Evolutionary conservation across 2,113 vertebrate species (phyloP).

Genomic region (Geococcyx californianus): DNA sequence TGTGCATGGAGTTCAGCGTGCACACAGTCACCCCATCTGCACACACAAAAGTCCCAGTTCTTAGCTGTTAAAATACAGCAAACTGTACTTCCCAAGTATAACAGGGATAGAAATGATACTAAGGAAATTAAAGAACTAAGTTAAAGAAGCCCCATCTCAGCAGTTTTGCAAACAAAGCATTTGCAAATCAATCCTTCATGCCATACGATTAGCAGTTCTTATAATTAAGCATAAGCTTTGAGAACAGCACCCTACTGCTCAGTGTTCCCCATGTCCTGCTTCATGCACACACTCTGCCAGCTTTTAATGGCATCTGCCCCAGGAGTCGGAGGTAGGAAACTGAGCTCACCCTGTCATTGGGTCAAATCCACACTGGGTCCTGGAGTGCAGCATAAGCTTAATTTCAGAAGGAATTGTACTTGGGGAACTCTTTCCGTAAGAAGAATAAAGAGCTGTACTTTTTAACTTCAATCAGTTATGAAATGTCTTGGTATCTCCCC

Average conservation of each 20-base stretch:
- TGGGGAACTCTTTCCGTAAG: background rate
- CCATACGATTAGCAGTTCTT: background rate
- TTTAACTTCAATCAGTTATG: background rate
- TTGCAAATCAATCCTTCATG: background rate
- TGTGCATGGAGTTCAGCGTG: fast-evolving
- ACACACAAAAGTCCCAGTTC: background rate
- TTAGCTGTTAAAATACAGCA: background rate
- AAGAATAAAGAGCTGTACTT: background rate
- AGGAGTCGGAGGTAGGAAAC: background rate
- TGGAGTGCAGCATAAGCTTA: background rate
- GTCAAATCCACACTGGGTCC: background rate
- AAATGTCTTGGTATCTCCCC: background rate
- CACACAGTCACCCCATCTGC: background rate
- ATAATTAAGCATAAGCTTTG: background rate
- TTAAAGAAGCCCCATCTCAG: background rate
- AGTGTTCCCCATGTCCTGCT: background rate
- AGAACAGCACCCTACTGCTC: background rate
- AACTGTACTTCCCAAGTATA: background rate
- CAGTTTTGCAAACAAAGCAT: background rate
- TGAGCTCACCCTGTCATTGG: background rate
- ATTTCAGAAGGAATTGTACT: background rate
- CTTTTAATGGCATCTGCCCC: background rate
- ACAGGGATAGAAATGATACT: background rate
- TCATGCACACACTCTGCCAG: background rate
- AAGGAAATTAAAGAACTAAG: background rate